Conservation (phyloP, 2,113 vertebrate species). For the Odobenus rosmarus region DNA sequence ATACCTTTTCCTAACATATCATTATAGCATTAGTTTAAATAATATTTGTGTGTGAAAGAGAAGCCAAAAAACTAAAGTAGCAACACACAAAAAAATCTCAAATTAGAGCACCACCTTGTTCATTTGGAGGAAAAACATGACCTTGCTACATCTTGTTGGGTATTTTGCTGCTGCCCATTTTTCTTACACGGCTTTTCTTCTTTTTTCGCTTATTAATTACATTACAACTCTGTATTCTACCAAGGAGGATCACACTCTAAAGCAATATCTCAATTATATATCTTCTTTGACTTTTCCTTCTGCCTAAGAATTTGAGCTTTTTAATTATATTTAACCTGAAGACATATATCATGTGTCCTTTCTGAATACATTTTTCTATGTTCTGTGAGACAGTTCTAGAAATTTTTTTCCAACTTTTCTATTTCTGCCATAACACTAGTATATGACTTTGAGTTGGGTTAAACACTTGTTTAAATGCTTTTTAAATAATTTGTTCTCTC, state of each 20-base stretch:
- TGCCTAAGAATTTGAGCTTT: background rate
- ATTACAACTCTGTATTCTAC: background rate
- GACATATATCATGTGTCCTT: background rate
- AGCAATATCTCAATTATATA: background rate
- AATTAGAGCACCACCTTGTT: background rate
- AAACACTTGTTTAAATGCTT: conserved; percentile 16
- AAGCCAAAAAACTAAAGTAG: background rate
- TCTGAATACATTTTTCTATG: background rate
- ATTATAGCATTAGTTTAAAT: background rate
- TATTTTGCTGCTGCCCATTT: background rate
- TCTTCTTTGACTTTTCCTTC: background rate
- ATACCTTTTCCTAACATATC: background rate
- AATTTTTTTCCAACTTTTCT: background rate
- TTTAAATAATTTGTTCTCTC: conserved; percentile 70
- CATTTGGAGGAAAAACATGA: background rate
- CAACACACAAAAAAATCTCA: background rate
- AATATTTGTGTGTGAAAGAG: background rate
- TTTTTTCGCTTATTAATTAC: background rate
- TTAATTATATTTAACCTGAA: background rate
- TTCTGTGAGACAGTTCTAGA: background rate
- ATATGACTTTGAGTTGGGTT: background rate
- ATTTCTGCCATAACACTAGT: background rate
- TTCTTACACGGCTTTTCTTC: background rate
- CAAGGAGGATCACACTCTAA: background rate
- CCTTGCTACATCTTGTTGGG: background rate